Evolutionary conservation across 2,113 vertebrate genomes (phyloP), one percentile per base, ranked within the genome.

Genomic region (western clawed frog (Xenopus tropicalis)): DNA sequence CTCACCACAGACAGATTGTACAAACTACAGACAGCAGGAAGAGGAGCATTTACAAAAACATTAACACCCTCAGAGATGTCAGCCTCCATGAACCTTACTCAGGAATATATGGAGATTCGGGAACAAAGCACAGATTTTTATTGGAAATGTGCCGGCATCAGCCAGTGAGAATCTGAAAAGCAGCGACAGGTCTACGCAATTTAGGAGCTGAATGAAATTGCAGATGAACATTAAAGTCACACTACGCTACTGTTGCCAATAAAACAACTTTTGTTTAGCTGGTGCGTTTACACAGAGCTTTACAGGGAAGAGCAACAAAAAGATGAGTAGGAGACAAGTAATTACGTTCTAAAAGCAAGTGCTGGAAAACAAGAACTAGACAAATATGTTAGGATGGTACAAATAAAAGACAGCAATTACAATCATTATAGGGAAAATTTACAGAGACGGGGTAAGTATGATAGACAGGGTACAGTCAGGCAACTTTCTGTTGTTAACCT

Each of bases 1-100:
- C 66, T 69, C 66, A 29, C 17, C 52, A 44, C 54, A 43, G 56
- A 68, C 66, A 54, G 23, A 69, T 42, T 69, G 67, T 57, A 29
- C 48, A 58, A 57, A 58, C 52, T 69, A 42, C 48, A 69, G 67
- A 29, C 24, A 9, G 25, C 61, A 63, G 17, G 25, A 63, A 63
- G 42, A 65, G 17, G 20, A 70, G 37, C 54, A 11, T 44, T 37
- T 70, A 20, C 20, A 58, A 54, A 68, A 29, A 13, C 67, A 69
- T 69, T 58, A 56, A 54, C 56, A 23, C 52, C 19, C 54, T 21
- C 54, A 37, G 24, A 59, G 19, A 46, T 70, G 29, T 44, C 29
- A 70, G 19, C 54, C 29, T 70, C 20, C 17, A 68, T 19, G 66
- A 29, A 29, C 46, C 11, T 48, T 23, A 66, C 64, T 14, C 20